Percentiles rank a stretch among this genome's conserved stretches.
phyloP scores from a whole-genome alignment of 1,140 invertebrate genomes.

The Halictus rubicundus region DNA sequence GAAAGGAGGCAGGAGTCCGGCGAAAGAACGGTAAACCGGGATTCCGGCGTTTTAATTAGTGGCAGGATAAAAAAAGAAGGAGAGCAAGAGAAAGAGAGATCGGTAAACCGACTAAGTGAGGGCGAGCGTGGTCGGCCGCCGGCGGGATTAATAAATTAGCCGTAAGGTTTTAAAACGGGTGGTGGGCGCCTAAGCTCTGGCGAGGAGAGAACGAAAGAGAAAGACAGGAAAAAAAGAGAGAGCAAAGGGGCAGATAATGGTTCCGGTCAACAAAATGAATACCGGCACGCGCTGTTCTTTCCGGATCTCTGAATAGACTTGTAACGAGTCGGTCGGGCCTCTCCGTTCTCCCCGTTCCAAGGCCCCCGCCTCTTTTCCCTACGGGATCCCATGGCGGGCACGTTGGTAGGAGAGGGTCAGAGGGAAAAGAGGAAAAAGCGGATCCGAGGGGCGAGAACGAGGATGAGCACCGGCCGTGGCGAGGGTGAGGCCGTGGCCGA shows the following conservation, averaged over 20 bases:
- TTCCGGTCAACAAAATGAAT: slow-evolving; percentile 79
- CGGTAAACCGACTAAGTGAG: slow-evolving; percentile 53
- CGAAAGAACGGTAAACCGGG: neutral
- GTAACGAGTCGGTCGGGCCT: slow-evolving; percentile 77
- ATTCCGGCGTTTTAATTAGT: slow-evolving; percentile 63
- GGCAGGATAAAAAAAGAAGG: slow-evolving; percentile 45
- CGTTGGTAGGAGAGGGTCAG: slow-evolving; percentile 53
- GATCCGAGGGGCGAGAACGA: slow-evolving; percentile 62
- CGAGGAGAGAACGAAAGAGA: slow-evolving; percentile 12
- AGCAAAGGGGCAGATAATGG: slow-evolving; percentile 68
- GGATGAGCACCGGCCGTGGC: slow-evolving; percentile 59
- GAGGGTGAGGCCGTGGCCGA: slow-evolving; percentile 68
- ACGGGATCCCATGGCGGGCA: slow-evolving; percentile 29
- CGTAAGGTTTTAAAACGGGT: slow-evolving; percentile 71
- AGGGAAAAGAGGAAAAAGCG: slow-evolving; percentile 56
- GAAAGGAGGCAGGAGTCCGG: neutral
- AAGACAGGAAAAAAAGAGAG: neutral
- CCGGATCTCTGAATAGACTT: slow-evolving; percentile 80
- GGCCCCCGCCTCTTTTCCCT: slow-evolving; percentile 32
- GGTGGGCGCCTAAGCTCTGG: slow-evolving; percentile 59
- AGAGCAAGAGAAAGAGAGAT: neutral
- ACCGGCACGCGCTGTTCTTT: slow-evolving; percentile 77
- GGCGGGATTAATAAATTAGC: slow-evolving; percentile 77
- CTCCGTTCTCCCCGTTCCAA: slow-evolving; percentile 1
- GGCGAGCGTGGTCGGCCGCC: slow-evolving; percentile 49